These are phyloP conservation scores for Leguminivora glycinivorella DNA, from an alignment of 1,140 invertebrate genomes.

Conservation along the genomic window DNA sequence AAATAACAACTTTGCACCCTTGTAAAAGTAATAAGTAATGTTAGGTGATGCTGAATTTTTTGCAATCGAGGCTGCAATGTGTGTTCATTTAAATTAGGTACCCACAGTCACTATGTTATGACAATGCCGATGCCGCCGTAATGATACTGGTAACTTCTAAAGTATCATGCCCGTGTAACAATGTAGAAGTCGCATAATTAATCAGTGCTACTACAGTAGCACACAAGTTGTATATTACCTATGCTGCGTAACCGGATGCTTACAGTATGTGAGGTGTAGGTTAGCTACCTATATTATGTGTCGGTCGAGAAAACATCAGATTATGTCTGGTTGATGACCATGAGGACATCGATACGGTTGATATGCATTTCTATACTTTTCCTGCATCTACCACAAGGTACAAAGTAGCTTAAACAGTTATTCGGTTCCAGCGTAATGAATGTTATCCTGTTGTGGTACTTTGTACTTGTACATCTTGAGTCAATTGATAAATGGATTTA, in stretches of 20 bases:
- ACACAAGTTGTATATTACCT: background rate
- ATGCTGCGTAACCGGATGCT: slow-evolving; percentile 13
- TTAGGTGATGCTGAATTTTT: no score
- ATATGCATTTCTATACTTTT: slow-evolving; percentile 15
- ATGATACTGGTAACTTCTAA: background rate
- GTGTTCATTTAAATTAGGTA: background rate
- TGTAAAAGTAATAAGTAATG: no score
- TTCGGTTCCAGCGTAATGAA: background rate
- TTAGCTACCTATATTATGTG: background rate
- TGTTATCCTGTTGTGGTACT: slow-evolving; percentile 16
- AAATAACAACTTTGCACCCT: no score
- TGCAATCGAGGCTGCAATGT: no score
- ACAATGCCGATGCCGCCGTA: background rate
- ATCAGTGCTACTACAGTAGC: background rate
- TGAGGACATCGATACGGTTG: slow-evolving; percentile 5
- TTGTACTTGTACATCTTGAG: slow-evolving; percentile 3
- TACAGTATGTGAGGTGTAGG: background rate
- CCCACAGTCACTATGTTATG: background rate
- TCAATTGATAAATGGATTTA: slow-evolving; percentile 27
- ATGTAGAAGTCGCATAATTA: slow-evolving; percentile 4
- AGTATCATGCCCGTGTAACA: slow-evolving; percentile 1
- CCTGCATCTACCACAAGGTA: background rate
- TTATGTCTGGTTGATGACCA: background rate
- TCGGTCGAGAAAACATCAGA: background rate
- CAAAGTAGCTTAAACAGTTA: slow-evolving; percentile 18